phyloP scores from a whole-genome alignment of 2,113 vertebrate species.

The Camelus dromedarius region DNA sequence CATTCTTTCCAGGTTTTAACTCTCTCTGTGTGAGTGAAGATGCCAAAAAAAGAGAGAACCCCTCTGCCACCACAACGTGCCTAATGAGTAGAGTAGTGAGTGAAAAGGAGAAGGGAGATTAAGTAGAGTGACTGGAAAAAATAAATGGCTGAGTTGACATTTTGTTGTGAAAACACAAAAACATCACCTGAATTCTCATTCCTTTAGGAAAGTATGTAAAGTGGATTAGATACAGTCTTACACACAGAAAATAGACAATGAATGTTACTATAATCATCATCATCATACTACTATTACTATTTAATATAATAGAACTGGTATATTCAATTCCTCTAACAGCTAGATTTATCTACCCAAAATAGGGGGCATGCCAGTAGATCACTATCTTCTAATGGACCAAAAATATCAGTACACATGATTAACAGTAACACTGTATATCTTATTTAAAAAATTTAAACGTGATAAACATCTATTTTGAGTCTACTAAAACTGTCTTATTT shows the following conservation, averaged over 20 bases:
- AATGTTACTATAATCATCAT: not conserved
- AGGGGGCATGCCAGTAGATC: not conserved
- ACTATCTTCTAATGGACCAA: not conserved
- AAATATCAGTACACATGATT: not conserved
- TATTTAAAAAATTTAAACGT: conserved; percentile 47
- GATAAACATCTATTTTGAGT: not conserved
- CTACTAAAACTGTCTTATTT: not conserved
- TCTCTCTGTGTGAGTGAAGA: not conserved
- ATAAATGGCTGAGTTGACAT: not conserved
- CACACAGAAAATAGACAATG: not conserved
- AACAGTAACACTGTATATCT: not conserved
- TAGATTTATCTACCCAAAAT: conserved; percentile 21
- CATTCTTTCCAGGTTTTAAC: conserved; percentile 10
- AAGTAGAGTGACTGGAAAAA: not conserved
- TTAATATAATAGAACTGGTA: not conserved
- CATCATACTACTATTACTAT: not conserved
- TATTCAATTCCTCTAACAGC: not conserved
- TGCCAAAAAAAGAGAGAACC: not conserved
- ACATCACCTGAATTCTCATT: not conserved
- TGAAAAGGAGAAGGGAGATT: not conserved
- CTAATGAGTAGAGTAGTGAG: not conserved
- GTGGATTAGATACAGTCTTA: not conserved
- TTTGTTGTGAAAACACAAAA: conserved; percentile 20
- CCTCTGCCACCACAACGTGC: not conserved
- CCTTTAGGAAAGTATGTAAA: not conserved